Evolutionary conservation across 2,797 vertebrate genomes (phyloP), one percentile per base, ranked within the genome.

Genomic region (Gymnocypris eckloni): DNA sequence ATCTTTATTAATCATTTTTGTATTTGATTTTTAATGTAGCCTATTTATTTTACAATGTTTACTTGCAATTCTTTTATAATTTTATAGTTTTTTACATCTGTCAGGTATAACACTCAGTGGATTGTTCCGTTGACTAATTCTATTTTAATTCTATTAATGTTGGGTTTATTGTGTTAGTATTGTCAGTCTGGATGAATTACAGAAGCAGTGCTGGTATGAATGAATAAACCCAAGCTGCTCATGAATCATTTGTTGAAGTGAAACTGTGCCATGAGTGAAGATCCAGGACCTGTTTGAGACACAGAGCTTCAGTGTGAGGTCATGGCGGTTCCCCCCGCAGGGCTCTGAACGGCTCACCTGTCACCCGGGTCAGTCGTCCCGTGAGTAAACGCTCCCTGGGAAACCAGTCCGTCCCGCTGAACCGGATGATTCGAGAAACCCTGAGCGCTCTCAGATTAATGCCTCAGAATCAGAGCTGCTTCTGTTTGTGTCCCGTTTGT

Each of bases 381-480:
- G 4, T 4, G 7, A 16, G 13, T 64, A 64, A 78, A 72, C n/a
- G 9, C 45, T 75, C 79, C 56, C 45, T 15, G n/a, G 59, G 25
- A 75, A 56, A 81, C 48, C 12, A 20, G 84, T 81, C n/a, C 28
- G 37, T 48, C 79, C 13, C 6, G 61, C 61, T 78, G 45, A 41
- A 48, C 79, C 22, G 6, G 70, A 8, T 66, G 25, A n/a, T 52
- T n/a, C 10, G 22, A 71, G 52, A 37, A 76, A 25, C 11, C 1
- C 16, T 18, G n/a, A 61, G 13, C 16, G 4, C 41, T 33, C 22
- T 50, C 41, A 66, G 45, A 41, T n/a, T 43, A 67, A 4, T 50
- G 25, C 45, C 18, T 13, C 45, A 7, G 9, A 50, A 50, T 45
- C 28, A 13, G 39, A 37, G 12, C 25, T 1, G 6, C 41, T 28